phyloP scores from a whole-genome alignment of 2,888 invertebrate species.

The Cheilosia grossa region DNA sequence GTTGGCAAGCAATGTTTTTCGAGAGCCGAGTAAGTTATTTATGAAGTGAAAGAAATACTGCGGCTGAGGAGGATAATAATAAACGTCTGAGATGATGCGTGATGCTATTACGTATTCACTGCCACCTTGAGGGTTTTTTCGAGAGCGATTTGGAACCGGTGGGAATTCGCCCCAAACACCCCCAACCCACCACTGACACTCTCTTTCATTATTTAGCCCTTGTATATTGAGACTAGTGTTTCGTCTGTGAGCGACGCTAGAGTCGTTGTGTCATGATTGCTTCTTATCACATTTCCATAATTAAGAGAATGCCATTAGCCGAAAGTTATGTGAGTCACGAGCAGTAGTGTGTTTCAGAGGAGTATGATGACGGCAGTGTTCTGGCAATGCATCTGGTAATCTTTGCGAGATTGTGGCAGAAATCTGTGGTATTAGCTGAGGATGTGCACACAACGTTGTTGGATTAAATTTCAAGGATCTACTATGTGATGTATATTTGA shows the following conservation, averaged over 20 bases:
- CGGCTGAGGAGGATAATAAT: slow-evolving; percentile 61
- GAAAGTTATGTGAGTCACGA: slow-evolving; percentile 69
- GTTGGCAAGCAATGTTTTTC: slow-evolving; percentile 12
- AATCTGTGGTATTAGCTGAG: slow-evolving; percentile 11
- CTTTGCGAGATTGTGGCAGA: slow-evolving; percentile 2
- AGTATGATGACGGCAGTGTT: background rate
- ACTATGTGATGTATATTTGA: slow-evolving; percentile 19
- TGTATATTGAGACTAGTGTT: slow-evolving; percentile 34
- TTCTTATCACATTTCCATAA: slow-evolving; percentile 74
- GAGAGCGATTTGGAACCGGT: slow-evolving; percentile 26
- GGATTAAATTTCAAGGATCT: slow-evolving; percentile 24
- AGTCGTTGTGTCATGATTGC: slow-evolving; percentile 70
- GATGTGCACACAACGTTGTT: slow-evolving; percentile 1
- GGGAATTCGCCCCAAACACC: slow-evolving; percentile 31
- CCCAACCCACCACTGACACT: slow-evolving; percentile 9
- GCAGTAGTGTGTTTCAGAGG: background rate
- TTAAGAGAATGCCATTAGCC: slow-evolving; percentile 68
- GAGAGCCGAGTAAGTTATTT: slow-evolving; percentile 55
- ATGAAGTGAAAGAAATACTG: slow-evolving; percentile 63
- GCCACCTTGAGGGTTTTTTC: slow-evolving; percentile 60
- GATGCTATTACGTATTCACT: slow-evolving; percentile 70
- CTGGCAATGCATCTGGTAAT: slow-evolving; percentile 26
- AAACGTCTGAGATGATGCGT: slow-evolving; percentile 70
- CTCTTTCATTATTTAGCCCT: slow-evolving; percentile 54
- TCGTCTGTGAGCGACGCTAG: slow-evolving; percentile 42